These are phyloP conservation scores for Chiloscyllium punctatum DNA, from an alignment of 2,797 vertebrate genomes.

Conservation along the genomic window DNA sequence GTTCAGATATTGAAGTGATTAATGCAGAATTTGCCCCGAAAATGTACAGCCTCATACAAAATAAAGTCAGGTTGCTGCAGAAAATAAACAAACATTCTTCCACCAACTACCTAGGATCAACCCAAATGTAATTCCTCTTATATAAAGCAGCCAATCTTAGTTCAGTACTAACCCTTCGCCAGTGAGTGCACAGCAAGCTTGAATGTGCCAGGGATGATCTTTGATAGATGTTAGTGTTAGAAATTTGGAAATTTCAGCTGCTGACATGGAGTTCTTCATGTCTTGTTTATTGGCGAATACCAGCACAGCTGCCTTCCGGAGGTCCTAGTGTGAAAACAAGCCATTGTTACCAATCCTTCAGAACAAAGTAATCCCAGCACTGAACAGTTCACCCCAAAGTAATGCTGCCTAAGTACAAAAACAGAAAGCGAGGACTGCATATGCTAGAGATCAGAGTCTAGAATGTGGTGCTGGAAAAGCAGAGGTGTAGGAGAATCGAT, in stretches of 20 bases:
- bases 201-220: slow-evolving; percentile 72
- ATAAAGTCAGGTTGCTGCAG: background rate
- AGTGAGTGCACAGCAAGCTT: slow-evolving; percentile 75
- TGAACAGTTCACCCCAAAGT: background rate
- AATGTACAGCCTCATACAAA: background rate
- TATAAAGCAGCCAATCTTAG: background rate
- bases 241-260: slow-evolving; percentile 66
- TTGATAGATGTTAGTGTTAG: slow-evolving; percentile 71
- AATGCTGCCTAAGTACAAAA: background rate
- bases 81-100: background rate
- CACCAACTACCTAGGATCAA: background rate
- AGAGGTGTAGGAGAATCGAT: too few species aligned
- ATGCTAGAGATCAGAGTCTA: too few species aligned
- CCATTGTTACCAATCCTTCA: background rate
- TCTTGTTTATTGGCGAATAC: slow-evolving; percentile 82
- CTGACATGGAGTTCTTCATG: slow-evolving; percentile 70
- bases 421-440: too few species aligned
- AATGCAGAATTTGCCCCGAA: background rate
- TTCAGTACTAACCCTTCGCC: slow-evolving; percentile 70
- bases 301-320: slow-evolving; percentile 65
- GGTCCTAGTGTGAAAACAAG: slow-evolving; percentile 55
- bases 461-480: too few species aligned
- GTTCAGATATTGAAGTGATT: background rate
- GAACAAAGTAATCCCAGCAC: background rate
- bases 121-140: background rate